Base-by-base conservation (phyloP, 1,140 invertebrate species). In the Trichonephila clavipes region DNA sequence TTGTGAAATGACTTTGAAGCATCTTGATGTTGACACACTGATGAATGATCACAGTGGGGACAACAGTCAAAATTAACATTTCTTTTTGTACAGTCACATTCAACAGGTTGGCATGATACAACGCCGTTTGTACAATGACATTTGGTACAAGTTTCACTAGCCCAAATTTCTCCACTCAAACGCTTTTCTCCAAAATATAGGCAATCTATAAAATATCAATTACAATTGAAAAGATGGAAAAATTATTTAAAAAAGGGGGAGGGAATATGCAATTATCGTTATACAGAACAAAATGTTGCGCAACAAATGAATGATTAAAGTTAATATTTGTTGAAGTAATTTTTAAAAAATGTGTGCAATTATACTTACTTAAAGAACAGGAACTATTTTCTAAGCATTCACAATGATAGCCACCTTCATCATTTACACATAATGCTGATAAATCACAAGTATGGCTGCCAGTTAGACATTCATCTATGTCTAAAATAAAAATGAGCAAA, bases 391-490 rank as follows among this genome's bases (percentile, higher is more conserved):
- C 96, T 0, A 98, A 98, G 96, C 99, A 99, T n/a, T 96, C 96
- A 96, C 98, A 99, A 81, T 96, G 96, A 95, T 98, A 99, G 69
- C 97, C 98, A 10, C 99, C 99, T 0, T 97, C 97, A 1, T 97
- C 97, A 95, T 99, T 99, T 12, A 98, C 96, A 95, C 98, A 99
- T n/a, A 97, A 96, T 40, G 97, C 97, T 95, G 96, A 97, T 72
- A 96, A 96, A 95, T 97, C 97, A 95, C 98, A 98, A 92, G 97
- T 98, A 96, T 98, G 97, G 92, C 96, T 97, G 72, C 97, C 97
- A 95, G 97, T 97, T 94, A 96, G 96, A 96, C 98, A 99, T 96
- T 99, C 98, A 96, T 99, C 97, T 88, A 98, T 97, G 96, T 99
- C 98, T 98, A 95, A 28, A 94, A 85, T 44, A 89, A 69, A 82